These are phyloP conservation scores for Syritta pipiens DNA, from an alignment of 2,888 invertebrate genomes.

Conservation along the genomic window DNA sequence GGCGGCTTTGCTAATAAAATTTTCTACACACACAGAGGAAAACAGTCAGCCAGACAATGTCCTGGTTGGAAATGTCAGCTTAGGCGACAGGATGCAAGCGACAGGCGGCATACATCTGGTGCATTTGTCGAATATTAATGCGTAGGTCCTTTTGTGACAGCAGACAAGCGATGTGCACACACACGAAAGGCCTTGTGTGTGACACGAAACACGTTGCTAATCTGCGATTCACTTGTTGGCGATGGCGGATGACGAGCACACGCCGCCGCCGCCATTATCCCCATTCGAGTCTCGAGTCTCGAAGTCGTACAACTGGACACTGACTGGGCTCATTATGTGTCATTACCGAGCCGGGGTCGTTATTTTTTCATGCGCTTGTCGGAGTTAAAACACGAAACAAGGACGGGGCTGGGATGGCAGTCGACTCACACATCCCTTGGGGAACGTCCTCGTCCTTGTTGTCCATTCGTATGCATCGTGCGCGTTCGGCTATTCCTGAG, in stretches of 20 bases:
- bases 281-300: background rate
- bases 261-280: background rate
- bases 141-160: conserved; percentile 1
- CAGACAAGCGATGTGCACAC: background rate
- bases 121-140: conserved; percentile 48
- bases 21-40: too few species aligned
- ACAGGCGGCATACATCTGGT: conserved; percentile 17
- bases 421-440: conserved; percentile 1
- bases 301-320: conserved; percentile 53
- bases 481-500: conserved; percentile 53
- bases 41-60: conserved; percentile 40
- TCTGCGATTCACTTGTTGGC: conserved; percentile 30
- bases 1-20: conserved; percentile 47
- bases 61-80: conserved; percentile 41
- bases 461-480: conserved; percentile 64
- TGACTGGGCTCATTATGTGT: conserved; percentile 65
- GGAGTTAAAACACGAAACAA: conserved; percentile 15
- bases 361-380: conserved; percentile 45
- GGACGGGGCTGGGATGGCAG: background rate
- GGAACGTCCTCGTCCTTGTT: too few species aligned
- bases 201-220: conserved; percentile 11
- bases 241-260: too few species aligned
- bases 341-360: conserved; percentile 60
- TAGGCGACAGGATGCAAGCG: conserved; percentile 2
- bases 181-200: background rate